A percentile compares a stretch with the other conserved stretches of the same genome.
These are phyloP conservation scores for Enteromius treurensis DNA, from an alignment of 2,797 vertebrate genomes.

Conservation along the genomic window DNA sequence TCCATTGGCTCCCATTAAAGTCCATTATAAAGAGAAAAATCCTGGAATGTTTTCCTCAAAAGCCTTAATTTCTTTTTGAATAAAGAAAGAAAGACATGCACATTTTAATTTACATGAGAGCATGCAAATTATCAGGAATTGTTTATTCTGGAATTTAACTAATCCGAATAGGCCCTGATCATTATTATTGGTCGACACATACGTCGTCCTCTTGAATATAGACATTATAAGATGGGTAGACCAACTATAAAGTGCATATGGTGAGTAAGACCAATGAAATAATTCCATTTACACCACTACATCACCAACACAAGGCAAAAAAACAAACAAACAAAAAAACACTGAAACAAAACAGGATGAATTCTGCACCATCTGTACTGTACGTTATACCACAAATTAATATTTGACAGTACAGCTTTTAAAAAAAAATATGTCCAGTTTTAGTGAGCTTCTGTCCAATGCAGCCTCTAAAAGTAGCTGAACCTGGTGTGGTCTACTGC, in stretches of 20 bases:
- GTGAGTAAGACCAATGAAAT: neutral
- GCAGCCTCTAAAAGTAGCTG: neutral
- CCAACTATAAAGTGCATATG: neutral
- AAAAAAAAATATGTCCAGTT: neutral
- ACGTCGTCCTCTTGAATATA: neutral
- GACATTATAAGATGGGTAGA: neutral
- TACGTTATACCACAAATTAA: constrained; percentile 5
- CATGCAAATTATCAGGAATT: neutral
- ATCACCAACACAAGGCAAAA: neutral
- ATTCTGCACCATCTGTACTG: constrained; percentile 33
- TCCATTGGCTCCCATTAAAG: no score
- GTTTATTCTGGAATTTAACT: neutral
- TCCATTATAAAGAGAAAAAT: no score
- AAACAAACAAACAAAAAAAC: neutral
- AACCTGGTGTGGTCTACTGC: neutral
- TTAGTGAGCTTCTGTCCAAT: neutral
- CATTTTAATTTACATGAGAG: neutral
- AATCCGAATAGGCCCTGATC: neutral
- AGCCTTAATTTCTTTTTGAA: no score
- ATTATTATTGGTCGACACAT: neutral
- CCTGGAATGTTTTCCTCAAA: no score
- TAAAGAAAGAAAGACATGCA: neutral
- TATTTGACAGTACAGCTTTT: neutral
- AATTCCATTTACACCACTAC: constrained; percentile 1
- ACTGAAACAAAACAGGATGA: neutral